Percentiles rank a stretch among this genome's conserved stretches.
Evolutionary conservation across 2,113 vertebrate genomes (phyloP).

Genomic region (Sapayoa aenigma): DNA sequence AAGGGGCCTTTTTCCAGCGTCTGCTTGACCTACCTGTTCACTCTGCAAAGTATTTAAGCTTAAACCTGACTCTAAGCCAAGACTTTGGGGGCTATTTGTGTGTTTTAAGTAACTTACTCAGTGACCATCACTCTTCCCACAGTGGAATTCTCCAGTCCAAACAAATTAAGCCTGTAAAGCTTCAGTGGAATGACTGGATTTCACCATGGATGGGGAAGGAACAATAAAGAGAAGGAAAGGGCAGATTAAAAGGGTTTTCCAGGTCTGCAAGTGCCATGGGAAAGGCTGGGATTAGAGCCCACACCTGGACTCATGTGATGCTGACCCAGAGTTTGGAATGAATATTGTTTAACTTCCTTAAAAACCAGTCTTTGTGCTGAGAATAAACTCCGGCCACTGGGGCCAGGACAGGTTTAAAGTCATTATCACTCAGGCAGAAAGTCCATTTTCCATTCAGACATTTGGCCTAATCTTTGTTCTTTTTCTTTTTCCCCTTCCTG

Average conservation of each 20-base stretch:
- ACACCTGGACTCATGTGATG: not conserved
- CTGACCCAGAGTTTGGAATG: not conserved
- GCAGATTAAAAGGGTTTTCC: not conserved
- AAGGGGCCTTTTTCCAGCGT: not conserved
- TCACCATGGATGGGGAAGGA: not conserved
- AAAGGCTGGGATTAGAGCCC: not conserved
- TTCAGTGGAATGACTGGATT: accelerated
- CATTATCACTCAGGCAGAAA: not conserved
- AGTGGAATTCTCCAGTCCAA: not conserved
- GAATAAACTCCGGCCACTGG: not conserved
- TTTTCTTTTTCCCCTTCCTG: not conserved
- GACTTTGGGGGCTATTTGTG: not conserved
- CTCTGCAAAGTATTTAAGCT: not conserved
- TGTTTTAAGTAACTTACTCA: not conserved
- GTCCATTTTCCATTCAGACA: not conserved
- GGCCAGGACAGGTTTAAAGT: not conserved
- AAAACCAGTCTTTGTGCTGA: not conserved
- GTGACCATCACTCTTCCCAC: not conserved
- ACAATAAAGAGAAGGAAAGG: not conserved
- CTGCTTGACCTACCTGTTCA: not conserved
- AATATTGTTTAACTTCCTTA: not conserved
- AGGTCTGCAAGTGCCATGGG: not conserved
- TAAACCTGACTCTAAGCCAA: not conserved
- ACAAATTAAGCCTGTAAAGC: not conserved
- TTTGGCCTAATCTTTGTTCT: not conserved